Evolutionary conservation across 2,797 vertebrate species (phyloP).

Genomic region (Anguilla pacifica): DNA sequence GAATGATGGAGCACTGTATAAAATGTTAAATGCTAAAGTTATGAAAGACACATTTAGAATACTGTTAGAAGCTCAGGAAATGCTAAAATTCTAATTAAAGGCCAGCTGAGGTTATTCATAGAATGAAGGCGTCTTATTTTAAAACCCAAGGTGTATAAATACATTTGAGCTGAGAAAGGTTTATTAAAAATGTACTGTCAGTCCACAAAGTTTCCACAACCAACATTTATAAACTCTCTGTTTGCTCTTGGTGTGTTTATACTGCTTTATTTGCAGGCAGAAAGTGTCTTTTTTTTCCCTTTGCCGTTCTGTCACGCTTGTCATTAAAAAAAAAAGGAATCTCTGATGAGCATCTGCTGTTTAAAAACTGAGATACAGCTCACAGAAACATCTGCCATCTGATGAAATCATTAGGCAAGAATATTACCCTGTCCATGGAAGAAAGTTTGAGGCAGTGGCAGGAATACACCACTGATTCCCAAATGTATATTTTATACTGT

Average conservation of each 20-base stretch:
- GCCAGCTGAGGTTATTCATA: not conserved
- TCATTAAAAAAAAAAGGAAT: not conserved
- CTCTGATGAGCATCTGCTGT: conserved; percentile 1
- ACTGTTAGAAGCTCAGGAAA: not conserved
- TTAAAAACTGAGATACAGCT: not conserved
- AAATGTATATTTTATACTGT: not conserved
- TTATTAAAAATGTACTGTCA: not conserved
- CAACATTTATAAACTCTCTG: not conserved
- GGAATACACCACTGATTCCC: not conserved
- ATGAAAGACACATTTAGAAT: not conserved
- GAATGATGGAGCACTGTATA: not conserved
- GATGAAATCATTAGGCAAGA: not conserved
- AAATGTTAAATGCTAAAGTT: too few relatives aligned
- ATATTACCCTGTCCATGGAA: not conserved
- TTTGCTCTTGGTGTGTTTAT: not conserved
- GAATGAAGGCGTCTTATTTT: not conserved
- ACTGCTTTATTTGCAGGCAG: not conserved
- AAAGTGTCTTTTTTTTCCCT: not conserved
- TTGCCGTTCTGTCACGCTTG: not conserved
- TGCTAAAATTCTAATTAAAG: not conserved
- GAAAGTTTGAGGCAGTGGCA: not conserved
- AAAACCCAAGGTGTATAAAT: not conserved
- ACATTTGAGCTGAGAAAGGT: not conserved
- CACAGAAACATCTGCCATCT: conserved; percentile 5
- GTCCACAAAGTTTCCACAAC: not conserved